phyloP scores from a whole-genome alignment of 2,797 vertebrate species.

The Anabacerthia variegaticeps region DNA sequence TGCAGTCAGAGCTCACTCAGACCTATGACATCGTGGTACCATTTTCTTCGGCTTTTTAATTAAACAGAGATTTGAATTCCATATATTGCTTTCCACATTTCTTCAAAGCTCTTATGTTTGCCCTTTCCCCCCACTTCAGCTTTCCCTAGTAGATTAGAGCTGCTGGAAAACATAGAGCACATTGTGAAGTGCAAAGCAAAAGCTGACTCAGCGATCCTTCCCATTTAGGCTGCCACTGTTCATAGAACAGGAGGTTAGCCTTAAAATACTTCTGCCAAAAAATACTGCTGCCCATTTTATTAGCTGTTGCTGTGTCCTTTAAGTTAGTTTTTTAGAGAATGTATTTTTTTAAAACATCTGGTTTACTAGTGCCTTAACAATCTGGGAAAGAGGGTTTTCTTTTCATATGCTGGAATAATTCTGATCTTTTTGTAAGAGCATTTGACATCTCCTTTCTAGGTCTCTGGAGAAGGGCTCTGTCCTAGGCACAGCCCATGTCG shows the following conservation, averaged over 20 bases:
- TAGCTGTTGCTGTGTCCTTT: constrained; percentile 29
- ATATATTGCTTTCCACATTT: background rate
- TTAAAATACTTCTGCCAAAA: constrained; percentile 47
- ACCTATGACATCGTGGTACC: background rate
- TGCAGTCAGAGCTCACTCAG: background rate
- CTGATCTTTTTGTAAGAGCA: background rate
- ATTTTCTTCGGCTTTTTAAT: constrained; percentile 4
- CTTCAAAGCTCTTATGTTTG: background rate
- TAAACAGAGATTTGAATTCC: background rate
- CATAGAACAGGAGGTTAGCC: constrained; percentile 31
- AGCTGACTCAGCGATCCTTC: constrained; percentile 35
- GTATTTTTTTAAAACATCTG: background rate
- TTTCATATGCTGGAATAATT: background rate
- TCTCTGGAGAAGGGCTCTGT: background rate
- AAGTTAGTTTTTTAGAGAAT: background rate
- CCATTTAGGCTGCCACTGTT: background rate
- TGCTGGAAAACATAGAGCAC: constrained; percentile 46
- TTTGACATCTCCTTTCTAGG: background rate
- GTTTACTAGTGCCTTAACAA: background rate
- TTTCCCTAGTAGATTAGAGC: background rate
- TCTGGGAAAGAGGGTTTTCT: background rate
- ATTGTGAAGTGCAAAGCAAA: constrained; percentile 23
- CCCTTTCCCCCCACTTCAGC: background rate
- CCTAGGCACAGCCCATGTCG: rapidly evolving
- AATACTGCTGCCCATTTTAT: constrained; percentile 25